These are phyloP conservation scores for Pogoniulus pusillus DNA, from an alignment of 2,797 vertebrate species.

Conservation along the genomic window DNA sequence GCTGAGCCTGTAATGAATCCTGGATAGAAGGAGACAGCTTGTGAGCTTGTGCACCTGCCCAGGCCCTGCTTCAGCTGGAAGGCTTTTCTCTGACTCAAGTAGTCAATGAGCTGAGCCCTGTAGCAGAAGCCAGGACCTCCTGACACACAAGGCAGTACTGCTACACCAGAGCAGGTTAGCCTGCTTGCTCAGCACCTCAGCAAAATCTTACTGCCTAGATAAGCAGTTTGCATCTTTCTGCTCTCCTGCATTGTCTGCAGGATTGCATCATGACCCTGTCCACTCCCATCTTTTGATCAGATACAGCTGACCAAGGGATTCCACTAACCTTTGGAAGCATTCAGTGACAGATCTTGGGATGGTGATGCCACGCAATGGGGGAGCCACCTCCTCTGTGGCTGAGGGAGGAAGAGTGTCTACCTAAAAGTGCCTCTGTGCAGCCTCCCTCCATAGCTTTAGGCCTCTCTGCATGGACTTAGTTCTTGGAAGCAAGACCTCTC, in stretches of 20 bases:
- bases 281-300: background rate
- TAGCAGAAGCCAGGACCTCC: background rate
- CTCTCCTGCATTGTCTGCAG: background rate
- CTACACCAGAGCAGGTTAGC: background rate
- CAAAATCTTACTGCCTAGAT: background rate
- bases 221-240: background rate
- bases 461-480: background rate
- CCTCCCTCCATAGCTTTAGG: background rate
- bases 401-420: background rate
- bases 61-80: background rate
- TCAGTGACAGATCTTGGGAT: background rate
- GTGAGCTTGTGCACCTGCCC: background rate
- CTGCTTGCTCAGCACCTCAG: background rate
- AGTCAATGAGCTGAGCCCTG: fast-evolving
- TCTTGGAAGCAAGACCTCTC: background rate
- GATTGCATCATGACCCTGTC: background rate
- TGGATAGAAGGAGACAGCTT: background rate
- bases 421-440: background rate
- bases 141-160: background rate
- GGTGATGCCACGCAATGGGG: background rate
- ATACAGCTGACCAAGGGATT: background rate
- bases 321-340: background rate
- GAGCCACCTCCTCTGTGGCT: background rate
- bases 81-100: background rate
- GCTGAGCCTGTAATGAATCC: background rate